Evolutionary conservation across 2,888 invertebrate genomes (phyloP).

Genomic region (Aethes cnicana): DNA sequence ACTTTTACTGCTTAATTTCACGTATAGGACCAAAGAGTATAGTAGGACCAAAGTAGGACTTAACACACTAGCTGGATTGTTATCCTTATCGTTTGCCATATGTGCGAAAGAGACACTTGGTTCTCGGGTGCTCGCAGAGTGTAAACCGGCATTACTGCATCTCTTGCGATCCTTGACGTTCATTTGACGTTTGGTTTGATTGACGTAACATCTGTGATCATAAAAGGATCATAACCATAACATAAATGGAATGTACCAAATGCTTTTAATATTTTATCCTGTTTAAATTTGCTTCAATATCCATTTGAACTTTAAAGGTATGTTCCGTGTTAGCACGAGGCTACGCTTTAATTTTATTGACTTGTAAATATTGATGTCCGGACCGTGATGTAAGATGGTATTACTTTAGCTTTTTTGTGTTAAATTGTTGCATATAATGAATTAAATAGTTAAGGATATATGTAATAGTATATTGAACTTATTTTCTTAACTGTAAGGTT

Average conservation of each 20-base stretch:
- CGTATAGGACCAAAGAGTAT: no score
- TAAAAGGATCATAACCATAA: no score
- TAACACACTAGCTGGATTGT: no score
- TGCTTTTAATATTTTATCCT: slow-evolving; percentile 43
- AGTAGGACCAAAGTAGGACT: no score
- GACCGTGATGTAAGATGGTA: slow-evolving; percentile 68
- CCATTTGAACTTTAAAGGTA: slow-evolving; percentile 19
- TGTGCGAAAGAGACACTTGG: no score
- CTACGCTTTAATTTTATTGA: neutral
- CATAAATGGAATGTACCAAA: slow-evolving; percentile 48
- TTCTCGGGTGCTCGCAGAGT: no score
- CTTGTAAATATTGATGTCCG: slow-evolving; percentile 18
- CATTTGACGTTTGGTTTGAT: no score
- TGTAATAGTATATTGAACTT: neutral
- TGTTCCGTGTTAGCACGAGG: neutral
- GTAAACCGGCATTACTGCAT: no score
- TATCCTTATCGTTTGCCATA: no score
- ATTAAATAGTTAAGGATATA: neutral
- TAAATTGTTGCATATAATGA: slow-evolving; percentile 26
- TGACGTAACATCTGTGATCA: no score
- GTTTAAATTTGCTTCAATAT: slow-evolving; percentile 22
- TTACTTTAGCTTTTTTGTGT: slow-evolving; percentile 39
- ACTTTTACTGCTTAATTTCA: no score
- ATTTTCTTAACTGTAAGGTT: neutral
- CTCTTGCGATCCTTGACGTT: no score